Percentiles rank a stretch among this genome's conserved stretches.
Evolutionary conservation across 2,888 invertebrate genomes (phyloP).

Genomic region (Stomorhina lunata): DNA sequence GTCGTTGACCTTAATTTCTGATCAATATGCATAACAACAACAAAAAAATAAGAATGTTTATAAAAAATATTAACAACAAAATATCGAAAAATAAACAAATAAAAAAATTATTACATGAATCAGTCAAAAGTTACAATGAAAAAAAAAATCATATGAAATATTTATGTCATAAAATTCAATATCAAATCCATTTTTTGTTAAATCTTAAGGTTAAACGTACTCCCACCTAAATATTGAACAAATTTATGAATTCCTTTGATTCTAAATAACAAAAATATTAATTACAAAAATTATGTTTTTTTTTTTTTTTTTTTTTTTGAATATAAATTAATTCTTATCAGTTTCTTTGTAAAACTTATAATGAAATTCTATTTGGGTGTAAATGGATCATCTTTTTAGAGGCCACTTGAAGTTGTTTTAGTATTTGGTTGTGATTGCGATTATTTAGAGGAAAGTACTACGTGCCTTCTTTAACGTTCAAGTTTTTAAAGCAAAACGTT

Average conservation of each 20-base stretch:
- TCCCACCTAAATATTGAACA: neutral
- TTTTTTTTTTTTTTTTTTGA: neutral
- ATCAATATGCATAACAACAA: slow-evolving; percentile 13
- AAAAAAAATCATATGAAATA: no score
- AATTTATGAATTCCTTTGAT: no score
- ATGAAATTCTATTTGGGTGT: neutral
- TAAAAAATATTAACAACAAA: neutral
- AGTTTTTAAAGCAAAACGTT: neutral
- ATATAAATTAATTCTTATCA: neutral
- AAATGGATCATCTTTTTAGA: neutral
- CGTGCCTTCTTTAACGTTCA: slow-evolving; percentile 8
- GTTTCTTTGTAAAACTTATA: neutral
- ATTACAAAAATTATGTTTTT: no score
- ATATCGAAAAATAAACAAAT: neutral
- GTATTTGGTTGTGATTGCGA: neutral
- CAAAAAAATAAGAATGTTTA: neutral
- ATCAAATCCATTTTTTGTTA: no score
- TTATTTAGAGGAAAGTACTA: neutral
- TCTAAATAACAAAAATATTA: no score
- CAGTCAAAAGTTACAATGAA: neutral
- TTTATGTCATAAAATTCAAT: no score
- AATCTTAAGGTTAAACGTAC: neutral
- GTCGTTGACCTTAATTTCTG: slow-evolving; percentile 53
- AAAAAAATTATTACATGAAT: slow-evolving; percentile 13
- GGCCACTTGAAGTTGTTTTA: neutral